Evolutionary conservation across 2,888 invertebrate genomes (phyloP).

Genomic region (Ecliptopera silaceata): DNA sequence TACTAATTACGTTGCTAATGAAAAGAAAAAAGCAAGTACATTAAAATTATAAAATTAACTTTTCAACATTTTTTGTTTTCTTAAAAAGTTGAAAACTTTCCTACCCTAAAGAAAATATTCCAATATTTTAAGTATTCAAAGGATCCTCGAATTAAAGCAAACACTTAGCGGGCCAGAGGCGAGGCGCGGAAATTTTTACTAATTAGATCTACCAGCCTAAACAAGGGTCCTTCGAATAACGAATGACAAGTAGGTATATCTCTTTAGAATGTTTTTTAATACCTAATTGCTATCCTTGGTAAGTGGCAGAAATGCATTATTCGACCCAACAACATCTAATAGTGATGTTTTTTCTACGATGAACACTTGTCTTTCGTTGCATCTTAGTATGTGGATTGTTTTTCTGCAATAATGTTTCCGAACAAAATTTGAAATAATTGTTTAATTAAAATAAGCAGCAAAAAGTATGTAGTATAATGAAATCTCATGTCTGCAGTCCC

Average conservation of each 20-base stretch:
- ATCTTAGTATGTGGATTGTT: constrained; percentile 16
- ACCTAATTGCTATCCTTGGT: too few relatives aligned
- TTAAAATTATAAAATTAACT: constrained; percentile 4
- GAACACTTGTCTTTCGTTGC: constrained; percentile 10
- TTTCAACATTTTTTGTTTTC: constrained; percentile 1
- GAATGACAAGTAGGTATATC: background rate
- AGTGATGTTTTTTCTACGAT: background rate
- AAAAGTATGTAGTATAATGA: background rate
- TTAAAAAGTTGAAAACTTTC: constrained; percentile 6
- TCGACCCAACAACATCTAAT: background rate
- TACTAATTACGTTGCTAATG: background rate
- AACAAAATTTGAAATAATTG: constrained; percentile 10
- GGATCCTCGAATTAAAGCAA: constrained; percentile 37
- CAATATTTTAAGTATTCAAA: constrained; percentile 32
- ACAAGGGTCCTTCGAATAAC: constrained; percentile 3
- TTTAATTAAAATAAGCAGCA: background rate
- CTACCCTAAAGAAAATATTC: constrained; percentile 18
- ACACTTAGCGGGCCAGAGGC: constrained; percentile 36
- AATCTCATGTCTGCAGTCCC: background rate
- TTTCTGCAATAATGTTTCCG: constrained; percentile 6
- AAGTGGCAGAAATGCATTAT: too few relatives aligned
- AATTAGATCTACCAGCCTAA: constrained; percentile 38
- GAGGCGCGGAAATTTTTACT: constrained; percentile 32
- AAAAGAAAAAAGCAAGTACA: background rate
- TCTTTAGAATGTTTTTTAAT: too few relatives aligned